Conservation (phyloP, 2,888 invertebrate genomes). For the Oscheius onirici region DNA sequence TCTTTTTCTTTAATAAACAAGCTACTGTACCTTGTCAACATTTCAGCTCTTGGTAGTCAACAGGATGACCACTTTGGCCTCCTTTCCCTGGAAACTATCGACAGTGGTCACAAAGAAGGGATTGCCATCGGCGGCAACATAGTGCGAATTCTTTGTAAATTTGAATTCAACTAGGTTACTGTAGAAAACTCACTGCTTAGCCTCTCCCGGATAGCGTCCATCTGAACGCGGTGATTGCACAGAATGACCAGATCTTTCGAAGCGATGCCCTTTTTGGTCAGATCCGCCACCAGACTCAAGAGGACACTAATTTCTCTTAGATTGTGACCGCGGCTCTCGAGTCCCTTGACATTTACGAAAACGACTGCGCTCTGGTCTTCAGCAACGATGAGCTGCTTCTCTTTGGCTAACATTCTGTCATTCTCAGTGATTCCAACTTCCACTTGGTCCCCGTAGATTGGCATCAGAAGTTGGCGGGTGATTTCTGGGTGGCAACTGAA, state of each 20-base stretch:
- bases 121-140: not conserved
- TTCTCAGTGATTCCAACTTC: not conserved
- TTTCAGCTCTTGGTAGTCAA: constrained; percentile 4
- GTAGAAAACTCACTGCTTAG: not conserved
- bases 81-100: constrained; percentile 28
- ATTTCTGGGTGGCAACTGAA: constrained; percentile 21
- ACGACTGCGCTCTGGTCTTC: not conserved
- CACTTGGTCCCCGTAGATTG: constrained; percentile 15
- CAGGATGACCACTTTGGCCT: constrained; percentile 10
- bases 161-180: not conserved
- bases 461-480: not conserved
- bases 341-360: not conserved
- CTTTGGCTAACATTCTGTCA: not conserved
- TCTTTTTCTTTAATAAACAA: not conserved
- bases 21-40: not conserved
- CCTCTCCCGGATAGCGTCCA: not conserved
- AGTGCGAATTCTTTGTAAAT: not conserved
- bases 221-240: constrained; percentile 6
- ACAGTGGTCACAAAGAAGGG: constrained; percentile 1
- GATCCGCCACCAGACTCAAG: not conserved
- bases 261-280: not conserved
- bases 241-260: constrained; percentile 2
- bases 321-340: not conserved
- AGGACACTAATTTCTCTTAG: not conserved
- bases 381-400: not conserved